These are phyloP conservation scores for Drosophila diplacantha DNA, from an alignment of 2,888 invertebrate genomes.

Conservation along the genomic window DNA sequence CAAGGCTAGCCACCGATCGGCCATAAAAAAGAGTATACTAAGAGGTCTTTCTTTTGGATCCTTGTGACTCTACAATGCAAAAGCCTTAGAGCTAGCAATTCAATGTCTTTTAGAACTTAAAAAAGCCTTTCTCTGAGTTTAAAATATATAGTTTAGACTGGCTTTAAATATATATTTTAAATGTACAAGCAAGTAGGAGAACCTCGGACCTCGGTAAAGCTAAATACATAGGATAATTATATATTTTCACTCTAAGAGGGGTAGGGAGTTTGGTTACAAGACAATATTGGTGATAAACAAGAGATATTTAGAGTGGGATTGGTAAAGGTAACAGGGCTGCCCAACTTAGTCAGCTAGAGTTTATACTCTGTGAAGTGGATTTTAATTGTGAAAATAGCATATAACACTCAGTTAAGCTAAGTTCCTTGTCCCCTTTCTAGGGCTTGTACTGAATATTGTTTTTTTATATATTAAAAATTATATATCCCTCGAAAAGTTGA, in stretches of 20 bases:
- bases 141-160: not conserved
- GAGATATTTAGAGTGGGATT: not conserved
- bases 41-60: not conserved
- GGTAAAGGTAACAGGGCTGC: too few species aligned
- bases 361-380: not conserved
- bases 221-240: not conserved
- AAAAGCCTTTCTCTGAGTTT: not conserved
- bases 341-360: not conserved
- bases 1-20: slow-evolving; percentile 8
- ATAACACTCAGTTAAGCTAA: too few species aligned
- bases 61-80: not conserved
- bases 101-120: not conserved
- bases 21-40: not conserved
- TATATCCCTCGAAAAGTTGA: too few species aligned
- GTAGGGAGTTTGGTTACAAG: too few species aligned
- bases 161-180: not conserved
- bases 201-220: too few species aligned
- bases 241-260: not conserved
- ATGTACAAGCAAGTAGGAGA: not conserved
- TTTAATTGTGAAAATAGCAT: too few species aligned
- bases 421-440: not conserved
- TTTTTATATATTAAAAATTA: too few species aligned
- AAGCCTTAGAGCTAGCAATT: too few species aligned
- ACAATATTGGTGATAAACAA: too few species aligned
- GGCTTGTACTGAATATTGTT: too few species aligned